phyloP scores from a whole-genome alignment of 1,140 invertebrate genomes.

The Bombyx mandarina region DNA sequence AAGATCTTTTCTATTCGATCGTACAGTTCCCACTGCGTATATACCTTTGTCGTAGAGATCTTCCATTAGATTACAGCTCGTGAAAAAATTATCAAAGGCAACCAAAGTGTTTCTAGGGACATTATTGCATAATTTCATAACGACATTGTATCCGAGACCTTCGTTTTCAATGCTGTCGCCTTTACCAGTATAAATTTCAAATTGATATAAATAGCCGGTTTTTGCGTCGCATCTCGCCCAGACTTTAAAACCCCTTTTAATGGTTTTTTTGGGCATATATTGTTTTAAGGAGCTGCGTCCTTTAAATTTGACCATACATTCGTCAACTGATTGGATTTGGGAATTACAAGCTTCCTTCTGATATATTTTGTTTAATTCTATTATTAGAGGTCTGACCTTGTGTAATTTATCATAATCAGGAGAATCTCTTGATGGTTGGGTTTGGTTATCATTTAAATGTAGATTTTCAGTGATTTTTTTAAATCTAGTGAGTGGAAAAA shows the following conservation, averaged over 20 bases:
- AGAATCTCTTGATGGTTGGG: constrained; percentile 18
- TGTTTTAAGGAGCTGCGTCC: too few species aligned
- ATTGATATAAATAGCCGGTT: constrained; percentile 21
- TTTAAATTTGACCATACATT: too few species aligned
- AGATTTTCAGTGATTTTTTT: constrained; percentile 26
- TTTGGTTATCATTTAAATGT: constrained; percentile 22
- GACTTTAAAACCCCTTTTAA: constrained; percentile 25
- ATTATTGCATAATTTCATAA: constrained; percentile 13
- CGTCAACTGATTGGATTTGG: too few species aligned
- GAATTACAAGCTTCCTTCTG: too few species aligned
- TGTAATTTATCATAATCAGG: constrained; percentile 13
- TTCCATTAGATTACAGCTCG: constrained; percentile 6
- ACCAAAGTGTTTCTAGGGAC: constrained; percentile 16
- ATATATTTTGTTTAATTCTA: too few species aligned
- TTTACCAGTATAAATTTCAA: constrained; percentile 20
- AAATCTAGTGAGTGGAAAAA: constrained; percentile 19
- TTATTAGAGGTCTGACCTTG: constrained; percentile 2
- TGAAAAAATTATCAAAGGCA: constrained; percentile 25
- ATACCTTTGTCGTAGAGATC: constrained; percentile 14
- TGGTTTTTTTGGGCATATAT: constrained; percentile 14
- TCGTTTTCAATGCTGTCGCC: constrained; percentile 16
- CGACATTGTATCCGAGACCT: constrained; percentile 21
- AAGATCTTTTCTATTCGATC: constrained; percentile 10
- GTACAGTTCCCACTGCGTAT: constrained; percentile 14
- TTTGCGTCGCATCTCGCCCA: constrained; percentile 19